These are phyloP conservation scores for Sandelia bainsii DNA, from an alignment of 2,797 vertebrate species.

Conservation along the genomic window DNA sequence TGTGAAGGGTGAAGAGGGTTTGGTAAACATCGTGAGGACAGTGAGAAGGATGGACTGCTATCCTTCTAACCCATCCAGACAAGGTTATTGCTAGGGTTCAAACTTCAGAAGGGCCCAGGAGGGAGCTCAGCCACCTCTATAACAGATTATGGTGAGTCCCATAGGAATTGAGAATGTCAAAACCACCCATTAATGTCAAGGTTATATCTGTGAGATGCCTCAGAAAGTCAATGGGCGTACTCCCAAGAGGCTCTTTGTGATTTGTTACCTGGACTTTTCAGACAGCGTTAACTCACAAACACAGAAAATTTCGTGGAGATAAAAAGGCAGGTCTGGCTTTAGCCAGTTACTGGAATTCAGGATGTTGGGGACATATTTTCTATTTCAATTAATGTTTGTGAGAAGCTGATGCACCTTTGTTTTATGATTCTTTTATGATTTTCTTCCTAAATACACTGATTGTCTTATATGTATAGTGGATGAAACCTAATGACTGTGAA, in stretches of 20 bases:
- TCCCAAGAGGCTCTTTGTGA: slow-evolving; percentile 62
- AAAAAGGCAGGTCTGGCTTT: slow-evolving; percentile 7
- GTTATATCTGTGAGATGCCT: slow-evolving; percentile 69
- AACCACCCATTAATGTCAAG: slow-evolving; percentile 77
- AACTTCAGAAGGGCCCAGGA: slow-evolving; percentile 64
- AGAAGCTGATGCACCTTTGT: too few relatives aligned
- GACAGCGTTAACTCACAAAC: slow-evolving; percentile 42
- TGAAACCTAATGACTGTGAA: too few relatives aligned
- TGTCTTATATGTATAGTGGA: too few relatives aligned
- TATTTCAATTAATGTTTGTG: too few relatives aligned
- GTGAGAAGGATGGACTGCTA: slow-evolving; percentile 51
- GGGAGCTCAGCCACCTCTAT: slow-evolving; percentile 65
- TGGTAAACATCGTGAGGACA: slow-evolving; percentile 64
- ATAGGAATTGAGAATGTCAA: slow-evolving; percentile 69
- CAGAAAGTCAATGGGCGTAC: slow-evolving; percentile 68
- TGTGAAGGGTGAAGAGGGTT: slow-evolving; percentile 61
- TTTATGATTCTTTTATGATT: too few relatives aligned
- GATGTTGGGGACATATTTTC: too few relatives aligned
- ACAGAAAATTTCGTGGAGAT: slow-evolving; percentile 11
- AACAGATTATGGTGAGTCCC: slow-evolving; percentile 73
- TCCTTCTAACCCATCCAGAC: slow-evolving; percentile 58
- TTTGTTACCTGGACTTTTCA: slow-evolving; percentile 69
- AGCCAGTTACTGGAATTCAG: too few relatives aligned
- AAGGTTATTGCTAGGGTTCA: slow-evolving; percentile 74
- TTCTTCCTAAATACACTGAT: too few relatives aligned